A percentile compares a stretch with the other conserved stretches of the same genome.
phyloP scores from a whole-genome alignment of 2,113 vertebrate genomes.

The Serilophus lunatus region DNA sequence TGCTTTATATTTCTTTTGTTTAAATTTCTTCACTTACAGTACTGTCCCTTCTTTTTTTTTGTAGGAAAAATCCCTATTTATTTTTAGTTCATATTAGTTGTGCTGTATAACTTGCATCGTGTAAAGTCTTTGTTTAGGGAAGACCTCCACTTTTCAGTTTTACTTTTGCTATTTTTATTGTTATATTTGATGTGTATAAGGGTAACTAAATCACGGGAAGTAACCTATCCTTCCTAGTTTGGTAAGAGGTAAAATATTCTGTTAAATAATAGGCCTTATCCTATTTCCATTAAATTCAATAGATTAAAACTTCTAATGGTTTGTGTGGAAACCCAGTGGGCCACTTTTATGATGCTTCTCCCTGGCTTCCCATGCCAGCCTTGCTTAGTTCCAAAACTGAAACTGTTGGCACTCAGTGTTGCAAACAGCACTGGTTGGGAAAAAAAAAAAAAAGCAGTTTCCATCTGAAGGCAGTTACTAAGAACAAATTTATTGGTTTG shows the following conservation, averaged over 20 bases:
- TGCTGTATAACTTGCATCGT: background rate
- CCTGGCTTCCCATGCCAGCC: background rate
- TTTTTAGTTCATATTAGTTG: background rate
- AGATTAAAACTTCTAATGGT: background rate
- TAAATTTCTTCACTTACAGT: background rate
- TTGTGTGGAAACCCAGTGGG: background rate
- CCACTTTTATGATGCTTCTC: background rate
- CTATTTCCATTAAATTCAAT: background rate
- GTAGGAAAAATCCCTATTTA: background rate
- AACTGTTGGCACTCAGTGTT: background rate
- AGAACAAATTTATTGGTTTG: background rate
- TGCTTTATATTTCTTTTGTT: background rate
- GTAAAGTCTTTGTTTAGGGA: background rate
- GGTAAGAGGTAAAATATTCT: background rate
- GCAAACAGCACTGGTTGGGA: background rate
- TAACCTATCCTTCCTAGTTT: background rate
- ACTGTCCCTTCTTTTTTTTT: background rate
- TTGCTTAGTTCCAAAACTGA: background rate
- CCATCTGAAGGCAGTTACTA: background rate
- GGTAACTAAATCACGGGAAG: background rate
- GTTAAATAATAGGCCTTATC: background rate
- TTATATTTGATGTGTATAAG: background rate
- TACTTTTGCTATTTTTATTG: background rate
- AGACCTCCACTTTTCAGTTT: background rate
- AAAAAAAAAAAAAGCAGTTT: background rate